A percentile compares a stretch with the other conserved stretches of the same genome.
These are phyloP conservation scores for Lepidothrix coronata DNA, from an alignment of 2,113 vertebrate species.

Conservation along the genomic window DNA sequence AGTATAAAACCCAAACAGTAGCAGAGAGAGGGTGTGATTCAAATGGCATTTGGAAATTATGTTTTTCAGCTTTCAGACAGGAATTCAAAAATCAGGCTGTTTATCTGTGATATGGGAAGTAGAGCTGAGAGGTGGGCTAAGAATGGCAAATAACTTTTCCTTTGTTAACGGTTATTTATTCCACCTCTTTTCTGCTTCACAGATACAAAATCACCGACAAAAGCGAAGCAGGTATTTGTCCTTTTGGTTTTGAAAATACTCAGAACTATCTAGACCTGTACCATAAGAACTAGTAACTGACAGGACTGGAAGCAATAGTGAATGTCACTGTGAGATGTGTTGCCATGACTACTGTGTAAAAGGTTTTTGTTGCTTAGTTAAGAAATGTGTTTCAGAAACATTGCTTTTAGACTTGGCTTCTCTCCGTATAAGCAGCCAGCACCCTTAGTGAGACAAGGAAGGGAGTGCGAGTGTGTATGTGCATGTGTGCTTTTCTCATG, in stretches of 20 bases:
- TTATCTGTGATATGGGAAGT: not conserved
- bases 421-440: not conserved
- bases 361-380: not conserved
- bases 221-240: slow-evolving; percentile 80
- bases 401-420: not conserved
- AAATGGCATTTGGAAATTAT: not conserved
- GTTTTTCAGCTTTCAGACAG: not conserved
- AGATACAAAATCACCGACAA: slow-evolving; percentile 77
- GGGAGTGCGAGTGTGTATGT: fast-evolving
- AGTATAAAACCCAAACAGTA: not conserved
- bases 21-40: not conserved
- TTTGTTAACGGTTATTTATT: slow-evolving; percentile 7
- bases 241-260: slow-evolving; percentile 30
- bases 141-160: not conserved
- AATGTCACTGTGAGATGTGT: not conserved
- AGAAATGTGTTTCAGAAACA: not conserved
- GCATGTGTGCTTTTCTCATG: not conserved
- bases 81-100: not conserved
- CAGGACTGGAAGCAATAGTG: not conserved
- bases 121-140: not conserved
- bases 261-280: not conserved
- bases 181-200: slow-evolving; percentile 21
- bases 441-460: not conserved
- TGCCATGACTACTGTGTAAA: not conserved
- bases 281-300: not conserved